Percentiles rank a stretch among this genome's conserved stretches.
Conservation (phyloP, 2,113 vertebrate genomes). For the Motacilla tschutschensis region DNA sequence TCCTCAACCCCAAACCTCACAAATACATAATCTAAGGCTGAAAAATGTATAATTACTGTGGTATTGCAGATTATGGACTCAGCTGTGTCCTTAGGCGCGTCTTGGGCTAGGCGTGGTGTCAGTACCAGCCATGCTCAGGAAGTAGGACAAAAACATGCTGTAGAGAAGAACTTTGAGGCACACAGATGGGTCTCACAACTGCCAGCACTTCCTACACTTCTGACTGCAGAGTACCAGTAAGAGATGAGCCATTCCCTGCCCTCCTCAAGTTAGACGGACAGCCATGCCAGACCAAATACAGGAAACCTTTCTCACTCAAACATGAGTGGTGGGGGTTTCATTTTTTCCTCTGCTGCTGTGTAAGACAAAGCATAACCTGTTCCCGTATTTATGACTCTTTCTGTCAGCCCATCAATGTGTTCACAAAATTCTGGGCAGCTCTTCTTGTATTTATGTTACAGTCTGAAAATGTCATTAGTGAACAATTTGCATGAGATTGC, state of each 20-base stretch:
- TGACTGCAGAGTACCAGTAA: neutral
- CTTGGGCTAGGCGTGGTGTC: conserved; percentile 1
- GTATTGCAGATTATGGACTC: neutral
- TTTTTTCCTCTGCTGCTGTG: conserved; percentile 9
- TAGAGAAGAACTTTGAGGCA: neutral
- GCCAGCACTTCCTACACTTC: neutral
- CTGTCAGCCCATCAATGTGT: conserved; percentile 7
- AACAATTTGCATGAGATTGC: neutral
- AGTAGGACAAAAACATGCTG: neutral
- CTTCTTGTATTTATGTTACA: neutral
- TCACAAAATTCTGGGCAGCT: neutral
- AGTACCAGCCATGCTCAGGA: neutral
- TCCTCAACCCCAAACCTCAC: neutral
- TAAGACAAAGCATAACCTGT: conserved; percentile 36
- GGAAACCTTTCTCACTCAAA: conserved; percentile 3
- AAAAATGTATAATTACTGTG: conserved; percentile 28
- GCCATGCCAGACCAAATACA: neutral
- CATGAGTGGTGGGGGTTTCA: neutral
- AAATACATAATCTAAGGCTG: neutral
- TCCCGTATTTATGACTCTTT: conserved; percentile 20
- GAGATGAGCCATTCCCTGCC: neutral
- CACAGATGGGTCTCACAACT: neutral
- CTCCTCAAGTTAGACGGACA: neutral
- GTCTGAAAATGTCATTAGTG: conserved; percentile 48
- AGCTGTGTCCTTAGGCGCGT: neutral